Base-by-base conservation (phyloP, 2,113 vertebrate species). In the Ifrita kowaldi region DNA sequence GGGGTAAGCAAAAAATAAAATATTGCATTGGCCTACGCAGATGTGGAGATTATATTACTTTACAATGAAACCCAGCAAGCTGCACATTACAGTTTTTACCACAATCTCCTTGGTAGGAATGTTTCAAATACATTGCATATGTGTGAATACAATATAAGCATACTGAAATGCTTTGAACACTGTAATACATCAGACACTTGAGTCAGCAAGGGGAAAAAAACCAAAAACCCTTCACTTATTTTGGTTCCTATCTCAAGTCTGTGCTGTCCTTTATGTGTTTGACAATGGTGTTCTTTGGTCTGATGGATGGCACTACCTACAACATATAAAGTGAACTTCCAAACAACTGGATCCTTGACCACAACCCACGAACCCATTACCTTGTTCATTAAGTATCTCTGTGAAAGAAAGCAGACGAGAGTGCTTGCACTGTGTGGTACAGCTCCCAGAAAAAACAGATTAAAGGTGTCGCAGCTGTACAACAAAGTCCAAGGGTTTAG, bases 11-110 rank as follows among this genome's bases (percentile, higher is more conserved):
- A 94, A 97, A 96, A 96, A 90, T 96, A 97, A 97, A 97, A 96
- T 96, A 97, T 75, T 91, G 89, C 92, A 86, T 50, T 74, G 83
- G 90, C 91, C 87, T 95, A 90, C 41, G 5, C 96, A 93, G 96
- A 97, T 96, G 68, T 97, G 96, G 94, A 97, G 95, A 96, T 97
- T 95, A 81, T 96, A 96, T 97, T 97, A 96, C 95, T 81, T 95
- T 86, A 87, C 93, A 97, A 95, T 85, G 89, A 97, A 97, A 95
- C 75, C 75, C 95, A 97, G 97, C 95, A 95, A 97, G 97, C 93
- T 82, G 89, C 86, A 89, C 52, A 19, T 95, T 96, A 95, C 87
- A 91, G 81, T 59, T 96, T 96, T 97, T 96, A 97, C 96, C 97
- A 95, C 96, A 97, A 96, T 95, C 90, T 96, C 97, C 96, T 96